Percentiles rank a stretch among this genome's conserved stretches.
Conservation (phyloP, 2,797 vertebrate species). For the Cryptoblepharus egeriae region DNA sequence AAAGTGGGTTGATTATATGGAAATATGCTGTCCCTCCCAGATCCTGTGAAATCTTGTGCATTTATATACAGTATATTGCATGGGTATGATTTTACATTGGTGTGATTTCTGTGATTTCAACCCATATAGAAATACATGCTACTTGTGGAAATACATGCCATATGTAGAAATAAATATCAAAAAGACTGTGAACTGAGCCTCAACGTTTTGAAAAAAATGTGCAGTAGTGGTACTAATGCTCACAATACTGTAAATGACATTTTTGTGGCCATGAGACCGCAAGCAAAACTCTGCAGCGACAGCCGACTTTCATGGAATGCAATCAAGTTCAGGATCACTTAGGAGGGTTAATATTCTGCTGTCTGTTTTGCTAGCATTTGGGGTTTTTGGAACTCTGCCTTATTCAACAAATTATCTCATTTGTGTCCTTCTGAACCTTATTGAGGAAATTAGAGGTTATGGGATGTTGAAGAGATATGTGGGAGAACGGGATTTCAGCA, state of each 20-base stretch:
- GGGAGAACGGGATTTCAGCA: conserved; percentile 25
- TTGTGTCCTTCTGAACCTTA: conserved; percentile 38
- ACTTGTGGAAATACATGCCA: not conserved
- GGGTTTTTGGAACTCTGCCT: not conserved
- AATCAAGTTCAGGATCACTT: conserved; percentile 11
- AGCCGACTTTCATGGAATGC: conserved; percentile 17
- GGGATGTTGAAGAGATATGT: conserved; percentile 30
- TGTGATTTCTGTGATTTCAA: not conserved
- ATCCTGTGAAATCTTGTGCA: too few relatives aligned
- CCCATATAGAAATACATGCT: not conserved
- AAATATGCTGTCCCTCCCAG: not conserved
- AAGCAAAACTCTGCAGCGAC: not conserved
- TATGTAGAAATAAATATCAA: not conserved
- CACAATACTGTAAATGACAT: not conserved
- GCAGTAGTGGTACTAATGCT: not conserved
- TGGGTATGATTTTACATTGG: not conserved
- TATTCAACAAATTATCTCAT: conserved; percentile 3
- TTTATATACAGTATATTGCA: not conserved
- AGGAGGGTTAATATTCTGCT: conserved; percentile 13
- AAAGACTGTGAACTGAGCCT: not conserved
- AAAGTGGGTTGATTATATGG: not conserved
- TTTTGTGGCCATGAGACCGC: not conserved
- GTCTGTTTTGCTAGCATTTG: not conserved
- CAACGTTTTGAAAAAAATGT: not conserved
- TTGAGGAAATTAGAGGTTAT: conserved; percentile 26